These are phyloP conservation scores for Phylloscopus whistleri DNA, from an alignment of 2,113 vertebrate species.

Conservation along the genomic window DNA sequence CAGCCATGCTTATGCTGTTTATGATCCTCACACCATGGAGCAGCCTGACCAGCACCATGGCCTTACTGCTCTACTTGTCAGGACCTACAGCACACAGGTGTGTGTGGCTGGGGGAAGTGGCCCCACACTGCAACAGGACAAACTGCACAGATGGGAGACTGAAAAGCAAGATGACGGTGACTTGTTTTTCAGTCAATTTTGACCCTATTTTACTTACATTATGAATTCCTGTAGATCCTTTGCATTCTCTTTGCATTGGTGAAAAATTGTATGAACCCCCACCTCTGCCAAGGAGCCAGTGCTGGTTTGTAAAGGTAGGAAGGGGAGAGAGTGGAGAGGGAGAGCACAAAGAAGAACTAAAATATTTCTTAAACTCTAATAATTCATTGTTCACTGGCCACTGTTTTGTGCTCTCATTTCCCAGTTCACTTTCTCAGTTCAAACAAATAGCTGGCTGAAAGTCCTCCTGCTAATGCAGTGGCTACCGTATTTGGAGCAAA, in stretches of 20 bases:
- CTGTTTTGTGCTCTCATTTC: not conserved
- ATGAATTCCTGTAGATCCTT: not conserved
- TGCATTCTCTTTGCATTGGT: not conserved
- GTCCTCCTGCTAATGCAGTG: not conserved
- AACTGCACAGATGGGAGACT: fast-evolving
- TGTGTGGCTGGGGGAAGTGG: not conserved
- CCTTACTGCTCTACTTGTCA: not conserved
- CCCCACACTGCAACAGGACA: not conserved
- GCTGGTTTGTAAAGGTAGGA: not conserved
- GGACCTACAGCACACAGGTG: fast-evolving
- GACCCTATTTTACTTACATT: not conserved
- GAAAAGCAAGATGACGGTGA: not conserved
- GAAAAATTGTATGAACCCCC: not conserved
- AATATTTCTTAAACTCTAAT: not conserved
- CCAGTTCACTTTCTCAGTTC: not conserved
- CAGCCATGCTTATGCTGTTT: not conserved
- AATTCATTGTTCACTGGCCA: not conserved
- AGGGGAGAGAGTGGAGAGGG: not conserved
- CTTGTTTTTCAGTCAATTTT: not conserved
- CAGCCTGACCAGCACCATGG: not conserved
- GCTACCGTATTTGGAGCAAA: not conserved
- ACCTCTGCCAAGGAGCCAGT: not conserved
- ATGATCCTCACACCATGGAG: not conserved
- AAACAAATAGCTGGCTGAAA: not conserved
- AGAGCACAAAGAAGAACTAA: not conserved